Conservation (phyloP, 2,113 vertebrate genomes). For the Larimichthys polyactis region DNA sequence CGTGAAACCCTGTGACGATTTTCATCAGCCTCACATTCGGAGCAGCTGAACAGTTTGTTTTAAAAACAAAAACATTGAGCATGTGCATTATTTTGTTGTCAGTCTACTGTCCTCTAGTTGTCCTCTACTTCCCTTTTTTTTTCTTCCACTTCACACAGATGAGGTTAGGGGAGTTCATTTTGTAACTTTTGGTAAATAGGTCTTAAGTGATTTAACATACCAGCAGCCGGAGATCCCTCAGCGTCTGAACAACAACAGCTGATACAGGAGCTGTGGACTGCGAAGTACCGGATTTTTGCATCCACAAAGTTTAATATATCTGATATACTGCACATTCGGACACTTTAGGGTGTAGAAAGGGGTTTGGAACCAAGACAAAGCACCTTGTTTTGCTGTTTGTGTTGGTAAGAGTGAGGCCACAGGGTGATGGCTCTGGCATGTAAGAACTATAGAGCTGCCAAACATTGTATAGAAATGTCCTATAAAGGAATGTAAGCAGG, state of each 20-base stretch:
- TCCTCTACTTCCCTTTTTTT: neutral
- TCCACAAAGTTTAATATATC: neutral
- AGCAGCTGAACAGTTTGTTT: neutral
- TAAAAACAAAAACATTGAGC: neutral
- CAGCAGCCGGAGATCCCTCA: neutral
- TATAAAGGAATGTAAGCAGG: neutral
- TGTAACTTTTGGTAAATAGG: neutral
- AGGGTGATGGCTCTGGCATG: slow-evolving; percentile 3
- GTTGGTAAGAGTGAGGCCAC: neutral
- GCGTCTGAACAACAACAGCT: neutral
- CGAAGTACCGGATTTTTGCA: neutral
- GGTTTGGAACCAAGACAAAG: neutral
- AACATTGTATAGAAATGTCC: neutral
- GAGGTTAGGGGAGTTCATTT: neutral
- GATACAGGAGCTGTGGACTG: neutral
- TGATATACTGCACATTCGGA: neutral
- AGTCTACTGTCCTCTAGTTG: neutral
- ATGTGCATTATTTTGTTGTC: neutral
- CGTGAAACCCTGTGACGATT: neutral
- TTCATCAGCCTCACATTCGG: neutral
- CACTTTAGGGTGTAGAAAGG: no score
- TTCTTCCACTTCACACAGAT: neutral
- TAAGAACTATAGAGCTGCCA: neutral
- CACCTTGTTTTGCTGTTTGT: slow-evolving; percentile 25
- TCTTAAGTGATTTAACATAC: neutral